Base-by-base conservation (phyloP, 1,140 invertebrate species). In the Scaptodrosophila lebanonensis region DNA sequence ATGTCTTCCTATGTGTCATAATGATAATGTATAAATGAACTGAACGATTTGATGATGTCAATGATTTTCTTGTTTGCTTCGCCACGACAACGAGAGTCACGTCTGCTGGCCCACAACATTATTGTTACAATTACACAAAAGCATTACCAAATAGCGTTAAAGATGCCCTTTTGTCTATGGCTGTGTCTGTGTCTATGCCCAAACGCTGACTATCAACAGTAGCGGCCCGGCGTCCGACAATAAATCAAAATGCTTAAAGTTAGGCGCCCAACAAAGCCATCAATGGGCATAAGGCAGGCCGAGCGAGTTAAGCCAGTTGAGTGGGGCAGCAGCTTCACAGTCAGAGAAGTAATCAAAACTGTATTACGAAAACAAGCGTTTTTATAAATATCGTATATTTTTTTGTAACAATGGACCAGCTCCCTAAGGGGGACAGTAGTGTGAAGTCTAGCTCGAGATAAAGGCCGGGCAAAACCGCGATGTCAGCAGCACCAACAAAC, bases 351-450 rank as follows among this genome's bases (percentile, higher is more conserved):
- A 79, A 79, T 79, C 73, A 79, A 79, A 79, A 79, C 82, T 79
- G 73, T 79, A 79, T 79, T 79, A 79, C 73, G 73, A 79, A 79
- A 79, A 79, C 73, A 79, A 79, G 69, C 75, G 73, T 82, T 82
- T 79, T 77, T 79, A 66, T 73, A 72, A 50, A 53, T 52, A 69
- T 67, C 35, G 30, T 57, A 52, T 60, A 30, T 45, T 33, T 49
- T 30, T 35, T 44, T 29, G 42, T 59, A 79, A 79, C 73, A 79
- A 79, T 79, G 75, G 62, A 32, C 12, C 12, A 15, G 7, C 25
- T 42, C 29, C 32, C 25, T 16, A 30, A 36, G 27, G 45, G 50
- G 40, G 49, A 42, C 36, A 22, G 20, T 29, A 35, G 27, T 12
- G 11, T 25, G 12, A 27, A 66, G 38, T 56, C 56, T 13, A 54